A percentile compares a stretch with the other conserved stretches of the same genome.
phyloP scores from a whole-genome alignment of 2,888 invertebrate genomes.

The Chrysotoxum bicinctum region DNA sequence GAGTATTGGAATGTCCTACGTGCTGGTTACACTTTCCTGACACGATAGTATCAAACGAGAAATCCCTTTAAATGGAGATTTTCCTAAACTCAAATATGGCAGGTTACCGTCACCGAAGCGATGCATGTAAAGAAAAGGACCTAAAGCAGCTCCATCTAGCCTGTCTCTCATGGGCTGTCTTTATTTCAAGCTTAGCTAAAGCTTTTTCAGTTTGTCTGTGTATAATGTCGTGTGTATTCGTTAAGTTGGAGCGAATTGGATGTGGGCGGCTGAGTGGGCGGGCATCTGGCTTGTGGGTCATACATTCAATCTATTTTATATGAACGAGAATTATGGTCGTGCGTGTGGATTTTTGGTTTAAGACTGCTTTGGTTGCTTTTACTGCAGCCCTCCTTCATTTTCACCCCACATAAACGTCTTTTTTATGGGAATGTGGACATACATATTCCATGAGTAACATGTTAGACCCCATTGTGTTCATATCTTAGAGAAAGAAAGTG shows the following conservation, averaged over 20 bases:
- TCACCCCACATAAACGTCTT: neutral
- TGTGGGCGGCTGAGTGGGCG: slow-evolving; percentile 41
- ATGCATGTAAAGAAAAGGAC: neutral
- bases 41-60: slow-evolving; percentile 42
- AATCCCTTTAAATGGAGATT: slow-evolving; percentile 59
- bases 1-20: slow-evolving; percentile 44
- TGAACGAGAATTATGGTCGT: slow-evolving; percentile 69
- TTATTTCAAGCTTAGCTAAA: neutral
- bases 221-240: neutral
- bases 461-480: neutral
- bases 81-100: slow-evolving; percentile 41
- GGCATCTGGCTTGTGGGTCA: slow-evolving; percentile 53
- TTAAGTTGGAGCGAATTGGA: neutral
- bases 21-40: slow-evolving; percentile 50
- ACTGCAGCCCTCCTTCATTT: neutral
- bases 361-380: slow-evolving; percentile 35
- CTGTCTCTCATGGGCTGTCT: slow-evolving; percentile 30
- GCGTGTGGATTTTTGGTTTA: slow-evolving; percentile 61
- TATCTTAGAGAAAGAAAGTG: neutral
- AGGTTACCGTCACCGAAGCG: neutral
- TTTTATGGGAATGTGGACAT: slow-evolving; percentile 50
- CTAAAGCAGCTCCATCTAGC: neutral
- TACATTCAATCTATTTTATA: slow-evolving; percentile 72
- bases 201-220: neutral
- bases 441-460: slow-evolving; percentile 53